Base-by-base conservation (phyloP, 2,113 vertebrate genomes). In the Falcunculus frontatus region DNA sequence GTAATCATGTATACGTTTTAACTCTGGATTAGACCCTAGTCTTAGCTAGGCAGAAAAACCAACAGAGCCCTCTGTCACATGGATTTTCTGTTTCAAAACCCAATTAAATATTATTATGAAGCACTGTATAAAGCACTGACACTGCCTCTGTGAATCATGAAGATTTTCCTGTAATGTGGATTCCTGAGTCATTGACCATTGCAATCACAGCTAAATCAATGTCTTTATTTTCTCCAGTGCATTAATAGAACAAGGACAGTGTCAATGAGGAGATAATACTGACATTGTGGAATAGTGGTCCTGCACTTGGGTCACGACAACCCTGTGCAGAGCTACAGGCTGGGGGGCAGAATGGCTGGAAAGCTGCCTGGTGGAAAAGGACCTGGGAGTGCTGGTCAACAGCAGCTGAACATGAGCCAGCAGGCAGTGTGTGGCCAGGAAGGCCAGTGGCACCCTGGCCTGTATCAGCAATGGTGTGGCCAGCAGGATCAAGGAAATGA, bases 401-500 rank as follows among this genome's bases (percentile, higher is more conserved):
- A 49, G 6, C 26, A 22, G 14, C 57, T 72, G 57, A 16, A 27
- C 17, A 6, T 15, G 57, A 56, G 42, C 30, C 49, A 63, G 46
- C 22, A 42, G 37, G 26, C 30, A 52, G 50, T 1, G 1, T 23
- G 33, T 26, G 21, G 17, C 37, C 53, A 37, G 4, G 53, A 33
- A 59, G 37, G 26, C 2, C 29, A 53, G 0, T 46, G 47, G 10
- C 47, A 47, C 63, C 16, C 64, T 78, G 46, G 8, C 1, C 4
- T 53, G 39, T 20, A 9, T 16, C n/a, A 70, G 33, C 1, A 53
- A 5, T 2, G 13, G 18, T 5, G 47, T 78, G 64, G 39, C 83
- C 50, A 65, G 42, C 30, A 57, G 62, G 35, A 35, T 0, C 60
- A 50, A 1, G 30, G 23, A 0, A 47, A 1, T 2, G 2, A 84